phyloP scores from a whole-genome alignment of 30 jellyfish, hydroid and myxozoan genomes.

The Hydractinia echinata region DNA sequence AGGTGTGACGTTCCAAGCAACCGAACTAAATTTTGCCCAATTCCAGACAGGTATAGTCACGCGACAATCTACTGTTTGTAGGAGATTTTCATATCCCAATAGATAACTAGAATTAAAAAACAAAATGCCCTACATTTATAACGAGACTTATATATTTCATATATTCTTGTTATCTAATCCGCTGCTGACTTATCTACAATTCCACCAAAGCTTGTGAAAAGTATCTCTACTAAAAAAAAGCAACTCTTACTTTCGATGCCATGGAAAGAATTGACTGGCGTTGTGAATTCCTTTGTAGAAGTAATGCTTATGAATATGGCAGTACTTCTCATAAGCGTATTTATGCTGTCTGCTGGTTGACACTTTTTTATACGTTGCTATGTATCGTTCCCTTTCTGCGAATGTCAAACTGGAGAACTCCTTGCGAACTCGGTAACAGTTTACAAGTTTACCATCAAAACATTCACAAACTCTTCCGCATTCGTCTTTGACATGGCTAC shows the following conservation, averaged over 20 bases:
- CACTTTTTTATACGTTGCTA: conserved; percentile 38
- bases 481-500: conserved; percentile 45
- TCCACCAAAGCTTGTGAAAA: no score
- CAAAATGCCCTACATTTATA: neutral
- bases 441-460: conserved; percentile 50
- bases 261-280: conserved; percentile 63
- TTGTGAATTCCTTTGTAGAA: conserved; percentile 55
- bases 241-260: conserved; percentile 77
- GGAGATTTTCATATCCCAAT: conserved; percentile 59
- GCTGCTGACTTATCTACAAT: no score
- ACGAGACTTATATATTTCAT: no score
- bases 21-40: conserved; percentile 76
- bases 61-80: conserved; percentile 75
- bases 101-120: conserved; percentile 43
- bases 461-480: conserved; percentile 79
- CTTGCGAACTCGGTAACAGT: conserved; percentile 75
- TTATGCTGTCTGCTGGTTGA: conserved; percentile 58
- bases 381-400: conserved; percentile 61
- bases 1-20: conserved; percentile 52
- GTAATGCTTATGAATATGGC: conserved; percentile 38
- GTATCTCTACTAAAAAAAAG: neutral
- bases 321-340: conserved; percentile 32
- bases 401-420: conserved; percentile 74
- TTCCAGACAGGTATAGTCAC: conserved; percentile 87
- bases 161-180: no score